These are phyloP conservation scores for Amniataba percoides DNA, from an alignment of 2,797 vertebrate genomes.

Conservation along the genomic window DNA sequence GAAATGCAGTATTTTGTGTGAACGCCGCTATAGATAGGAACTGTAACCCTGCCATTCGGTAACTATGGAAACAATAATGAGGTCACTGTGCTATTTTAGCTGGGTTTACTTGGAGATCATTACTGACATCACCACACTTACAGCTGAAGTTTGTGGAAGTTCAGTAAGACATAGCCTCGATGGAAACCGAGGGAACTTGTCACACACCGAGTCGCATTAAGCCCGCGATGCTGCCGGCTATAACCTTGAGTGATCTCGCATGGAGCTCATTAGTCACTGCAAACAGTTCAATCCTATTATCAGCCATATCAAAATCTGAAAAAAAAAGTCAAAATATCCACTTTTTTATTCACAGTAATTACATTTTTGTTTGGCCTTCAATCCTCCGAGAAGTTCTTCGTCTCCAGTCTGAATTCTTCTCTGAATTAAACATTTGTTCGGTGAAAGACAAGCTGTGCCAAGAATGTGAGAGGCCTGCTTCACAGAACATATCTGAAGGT, in stretches of 20 bases:
- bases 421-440: conserved; percentile 44
- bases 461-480: conserved; percentile 33
- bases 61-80: conserved; percentile 83
- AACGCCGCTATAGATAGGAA: conserved; percentile 66
- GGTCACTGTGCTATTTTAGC: conserved; percentile 80
- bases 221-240: conserved; percentile 55
- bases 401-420: conserved; percentile 34
- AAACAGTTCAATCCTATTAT: conserved; percentile 61
- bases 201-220: conserved; percentile 57
- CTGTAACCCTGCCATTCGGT: conserved; percentile 75
- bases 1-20: conserved; percentile 63
- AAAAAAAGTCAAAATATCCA: conserved; percentile 42
- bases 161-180: conserved; percentile 56
- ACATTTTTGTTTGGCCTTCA: conserved; percentile 68
- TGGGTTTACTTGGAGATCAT: conserved; percentile 77
- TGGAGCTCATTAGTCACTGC: conserved; percentile 70
- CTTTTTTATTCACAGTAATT: conserved; percentile 54
- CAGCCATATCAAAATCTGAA: conserved; percentile 39
- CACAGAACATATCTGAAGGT: conserved; percentile 32
- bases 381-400: conserved; percentile 33
- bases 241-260: conserved; percentile 68
- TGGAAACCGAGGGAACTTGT: conserved; percentile 57
- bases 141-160: conserved; percentile 75
- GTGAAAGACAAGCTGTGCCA: conserved; percentile 26
- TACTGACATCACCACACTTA: conserved; percentile 72